phyloP scores from a whole-genome alignment of 2,113 vertebrate species.

The Chaetops frenatus region DNA sequence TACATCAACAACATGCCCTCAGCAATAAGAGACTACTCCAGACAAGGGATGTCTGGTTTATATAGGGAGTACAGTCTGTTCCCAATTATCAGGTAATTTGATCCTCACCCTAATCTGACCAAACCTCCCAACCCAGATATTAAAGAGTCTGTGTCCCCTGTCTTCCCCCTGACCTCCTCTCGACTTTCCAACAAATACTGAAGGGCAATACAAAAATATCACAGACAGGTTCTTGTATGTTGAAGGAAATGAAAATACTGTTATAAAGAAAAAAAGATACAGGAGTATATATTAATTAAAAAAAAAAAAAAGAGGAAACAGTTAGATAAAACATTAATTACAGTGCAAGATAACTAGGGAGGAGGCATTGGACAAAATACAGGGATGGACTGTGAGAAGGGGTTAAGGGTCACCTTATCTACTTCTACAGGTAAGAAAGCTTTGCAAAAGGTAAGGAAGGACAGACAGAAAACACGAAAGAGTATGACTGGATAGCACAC shows the following conservation, averaged over 20 bases:
- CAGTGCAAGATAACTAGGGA: not conserved
- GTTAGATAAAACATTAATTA: not conserved
- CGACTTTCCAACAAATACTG: not conserved
- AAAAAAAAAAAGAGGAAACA: not conserved
- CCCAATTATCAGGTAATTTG: slow-evolving; percentile 16
- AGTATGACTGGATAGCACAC: not conserved
- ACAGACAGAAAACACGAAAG: not conserved
- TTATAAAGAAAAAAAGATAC: not conserved
- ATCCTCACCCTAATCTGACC: slow-evolving; percentile 21
- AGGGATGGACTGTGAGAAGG: not conserved
- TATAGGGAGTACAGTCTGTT: not conserved
- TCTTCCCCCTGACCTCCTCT: rapidly evolving
- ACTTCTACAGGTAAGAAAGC: not conserved
- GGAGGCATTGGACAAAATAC: not conserved
- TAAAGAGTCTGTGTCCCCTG: not conserved
- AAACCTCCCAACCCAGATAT: not conserved
- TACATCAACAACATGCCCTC: not conserved
- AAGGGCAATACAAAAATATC: not conserved
- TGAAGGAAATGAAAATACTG: not conserved
- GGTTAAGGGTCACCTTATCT: not conserved
- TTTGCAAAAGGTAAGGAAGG: not conserved
- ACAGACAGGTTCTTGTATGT: not conserved
- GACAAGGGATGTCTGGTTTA: not conserved
- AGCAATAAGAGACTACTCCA: not conserved
- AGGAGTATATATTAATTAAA: not conserved